These are phyloP conservation scores for Florisuga fusca DNA, from an alignment of 2,797 vertebrate genomes.

Conservation along the genomic window DNA sequence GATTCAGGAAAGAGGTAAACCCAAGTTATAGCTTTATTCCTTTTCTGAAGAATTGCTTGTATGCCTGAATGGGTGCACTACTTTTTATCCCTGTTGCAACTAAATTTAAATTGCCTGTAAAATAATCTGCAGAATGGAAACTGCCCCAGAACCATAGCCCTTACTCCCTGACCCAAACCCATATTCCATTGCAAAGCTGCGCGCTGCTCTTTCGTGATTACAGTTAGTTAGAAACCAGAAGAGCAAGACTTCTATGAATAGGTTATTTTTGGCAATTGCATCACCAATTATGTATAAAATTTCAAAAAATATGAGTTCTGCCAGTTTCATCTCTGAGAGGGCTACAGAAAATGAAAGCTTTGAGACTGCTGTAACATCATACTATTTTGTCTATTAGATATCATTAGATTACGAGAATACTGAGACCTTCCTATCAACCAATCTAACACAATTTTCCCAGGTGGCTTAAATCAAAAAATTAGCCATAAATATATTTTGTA, in stretches of 20 bases:
- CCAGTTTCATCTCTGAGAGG: slow-evolving; percentile 67
- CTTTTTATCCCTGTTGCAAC: slow-evolving; percentile 43
- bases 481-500: slow-evolving; percentile 73
- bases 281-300: slow-evolving; percentile 78
- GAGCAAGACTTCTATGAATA: slow-evolving; percentile 72
- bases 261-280: slow-evolving; percentile 78
- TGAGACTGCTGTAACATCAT: slow-evolving; percentile 66
- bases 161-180: slow-evolving; percentile 71
- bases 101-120: slow-evolving; percentile 75
- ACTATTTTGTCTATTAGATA: slow-evolving; percentile 75
- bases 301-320: slow-evolving; percentile 76
- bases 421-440: slow-evolving; percentile 62
- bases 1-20: not conserved
- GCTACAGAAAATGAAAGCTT: slow-evolving; percentile 69
- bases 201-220: slow-evolving; percentile 70
- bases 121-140: slow-evolving; percentile 76
- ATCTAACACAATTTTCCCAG: slow-evolving; percentile 70
- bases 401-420: slow-evolving; percentile 73
- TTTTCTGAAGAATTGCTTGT: not conserved
- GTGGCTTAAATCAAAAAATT: slow-evolving; percentile 71
- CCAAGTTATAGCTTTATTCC: not conserved
- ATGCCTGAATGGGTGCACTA: not conserved
- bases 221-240: slow-evolving; percentile 78
- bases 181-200: slow-evolving; percentile 63
- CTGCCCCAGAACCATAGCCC: slow-evolving; percentile 62